Evolutionary conservation across 2,797 vertebrate species (phyloP).

Genomic region (Mallotus villosus): DNA sequence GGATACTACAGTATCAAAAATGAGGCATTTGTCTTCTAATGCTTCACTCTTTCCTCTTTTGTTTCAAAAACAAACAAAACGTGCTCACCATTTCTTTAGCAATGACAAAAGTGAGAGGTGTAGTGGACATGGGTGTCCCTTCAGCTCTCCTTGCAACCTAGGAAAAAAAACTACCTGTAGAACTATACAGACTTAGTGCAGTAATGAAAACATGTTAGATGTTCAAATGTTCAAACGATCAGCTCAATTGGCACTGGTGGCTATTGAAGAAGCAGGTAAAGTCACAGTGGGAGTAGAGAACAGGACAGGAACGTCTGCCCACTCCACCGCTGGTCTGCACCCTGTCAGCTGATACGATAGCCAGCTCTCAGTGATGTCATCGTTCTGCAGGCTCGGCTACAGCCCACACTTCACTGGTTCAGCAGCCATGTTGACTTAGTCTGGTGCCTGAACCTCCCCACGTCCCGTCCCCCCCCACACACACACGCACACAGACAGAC

Average conservation of each 20-base stretch:
- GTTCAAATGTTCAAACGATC: slow-evolving; percentile 12
- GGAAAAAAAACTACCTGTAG: slow-evolving; percentile 10
- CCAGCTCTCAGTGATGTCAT: slow-evolving; percentile 19
- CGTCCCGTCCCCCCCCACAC: not conserved
- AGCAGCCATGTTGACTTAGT: slow-evolving; percentile 25
- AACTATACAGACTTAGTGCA: slow-evolving; percentile 36
- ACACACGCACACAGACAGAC: slow-evolving; percentile 12
- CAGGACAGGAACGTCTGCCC: slow-evolving; percentile 37
- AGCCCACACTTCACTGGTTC: slow-evolving; percentile 25
- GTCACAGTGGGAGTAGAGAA: slow-evolving; percentile 17
- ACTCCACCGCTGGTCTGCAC: slow-evolving; percentile 14
- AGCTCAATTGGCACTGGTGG: slow-evolving; percentile 17
- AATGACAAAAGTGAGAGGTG: slow-evolving; percentile 9
- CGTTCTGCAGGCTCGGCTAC: slow-evolving; percentile 17
- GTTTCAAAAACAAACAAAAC: not conserved
- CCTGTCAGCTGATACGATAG: slow-evolving; percentile 30
- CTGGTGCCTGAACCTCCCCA: not conserved
- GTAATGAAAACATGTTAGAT: slow-evolving; percentile 28
- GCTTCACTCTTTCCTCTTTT: not conserved
- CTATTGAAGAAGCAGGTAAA: slow-evolving; percentile 21
- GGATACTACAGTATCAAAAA: not conserved
- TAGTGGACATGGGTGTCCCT: slow-evolving; percentile 19
- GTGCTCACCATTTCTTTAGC: slow-evolving; percentile 5
- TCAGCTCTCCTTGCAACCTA: slow-evolving; percentile 27
- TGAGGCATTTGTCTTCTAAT: not conserved